These are phyloP conservation scores for Baryphthengus martii DNA, from an alignment of 2,113 vertebrate species.

Conservation along the genomic window DNA sequence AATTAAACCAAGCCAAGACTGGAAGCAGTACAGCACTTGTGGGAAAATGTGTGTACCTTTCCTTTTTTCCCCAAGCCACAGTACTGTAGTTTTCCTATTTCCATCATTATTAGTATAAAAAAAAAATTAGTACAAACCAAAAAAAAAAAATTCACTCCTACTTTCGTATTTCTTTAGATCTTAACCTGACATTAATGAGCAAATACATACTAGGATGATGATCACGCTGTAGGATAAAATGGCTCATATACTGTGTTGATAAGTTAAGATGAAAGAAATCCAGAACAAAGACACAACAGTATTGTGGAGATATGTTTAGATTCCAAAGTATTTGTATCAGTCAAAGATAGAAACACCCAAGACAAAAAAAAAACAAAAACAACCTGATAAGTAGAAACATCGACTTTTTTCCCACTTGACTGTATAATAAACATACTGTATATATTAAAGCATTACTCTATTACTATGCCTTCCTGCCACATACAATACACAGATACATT, in stretches of 20 bases:
- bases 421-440: conserved; percentile 32
- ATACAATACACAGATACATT: neutral
- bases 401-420: conserved; percentile 32
- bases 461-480: conserved; percentile 21
- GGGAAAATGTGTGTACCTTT: neutral
- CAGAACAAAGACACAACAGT: conserved; percentile 72
- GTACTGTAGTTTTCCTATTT: neutral
- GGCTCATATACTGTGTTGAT: conserved; percentile 68
- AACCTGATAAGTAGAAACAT: conserved; percentile 58
- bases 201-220: conserved; percentile 63
- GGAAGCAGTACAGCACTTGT: neutral
- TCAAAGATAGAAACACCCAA: conserved; percentile 67
- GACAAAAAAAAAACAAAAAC: conserved; percentile 35
- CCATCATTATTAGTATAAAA: conserved; percentile 6
- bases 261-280: conserved; percentile 75
- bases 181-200: conserved; percentile 63
- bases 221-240: conserved; percentile 38
- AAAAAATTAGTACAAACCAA: conserved; percentile 35
- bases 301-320: conserved; percentile 71
- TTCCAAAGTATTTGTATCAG: conserved; percentile 75
- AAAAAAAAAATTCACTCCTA: neutral
- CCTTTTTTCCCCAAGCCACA: neutral
- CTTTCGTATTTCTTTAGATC: conserved; percentile 20
- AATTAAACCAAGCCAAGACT: neutral
- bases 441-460: conserved; percentile 38